phyloP scores from a whole-genome alignment of 2,888 invertebrate genomes.

The Ariolimax columbianus region DNA sequence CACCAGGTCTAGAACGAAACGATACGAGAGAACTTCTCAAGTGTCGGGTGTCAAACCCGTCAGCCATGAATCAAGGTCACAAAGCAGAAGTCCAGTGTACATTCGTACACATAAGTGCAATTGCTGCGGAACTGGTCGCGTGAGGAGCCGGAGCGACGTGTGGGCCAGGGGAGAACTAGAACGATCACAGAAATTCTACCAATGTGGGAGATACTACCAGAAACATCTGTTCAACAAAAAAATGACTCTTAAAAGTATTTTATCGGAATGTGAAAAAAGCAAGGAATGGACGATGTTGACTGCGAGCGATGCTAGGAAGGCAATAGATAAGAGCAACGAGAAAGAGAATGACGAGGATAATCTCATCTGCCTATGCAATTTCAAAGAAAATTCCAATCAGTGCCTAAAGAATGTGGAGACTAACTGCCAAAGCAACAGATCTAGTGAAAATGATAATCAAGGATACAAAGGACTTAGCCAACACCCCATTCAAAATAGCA shows the following conservation, averaged over 20 bases:
- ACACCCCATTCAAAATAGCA: not conserved
- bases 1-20: not conserved
- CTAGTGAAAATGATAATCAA: too few relatives aligned
- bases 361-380: too few relatives aligned
- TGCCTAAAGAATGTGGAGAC: too few relatives aligned
- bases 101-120: not conserved
- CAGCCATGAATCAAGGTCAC: not conserved
- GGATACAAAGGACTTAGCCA: too few relatives aligned
- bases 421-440: too few relatives aligned
- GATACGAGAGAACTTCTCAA: too few relatives aligned
- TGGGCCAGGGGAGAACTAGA: conserved; percentile 1
- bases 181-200: not conserved
- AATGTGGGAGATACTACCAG: not conserved
- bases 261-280: conserved; percentile 6
- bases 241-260: not conserved
- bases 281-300: not conserved
- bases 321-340: too few relatives aligned
- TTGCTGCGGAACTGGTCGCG: not conserved
- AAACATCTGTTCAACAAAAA: conserved; percentile 7
- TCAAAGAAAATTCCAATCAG: too few relatives aligned
- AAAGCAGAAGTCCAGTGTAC: not conserved
- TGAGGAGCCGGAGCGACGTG: not conserved
- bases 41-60: too few relatives aligned
- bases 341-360: too few relatives aligned
- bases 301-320: too few relatives aligned